Base-by-base conservation (phyloP, 1,140 invertebrate genomes). In the Drosophila pandora region DNA sequence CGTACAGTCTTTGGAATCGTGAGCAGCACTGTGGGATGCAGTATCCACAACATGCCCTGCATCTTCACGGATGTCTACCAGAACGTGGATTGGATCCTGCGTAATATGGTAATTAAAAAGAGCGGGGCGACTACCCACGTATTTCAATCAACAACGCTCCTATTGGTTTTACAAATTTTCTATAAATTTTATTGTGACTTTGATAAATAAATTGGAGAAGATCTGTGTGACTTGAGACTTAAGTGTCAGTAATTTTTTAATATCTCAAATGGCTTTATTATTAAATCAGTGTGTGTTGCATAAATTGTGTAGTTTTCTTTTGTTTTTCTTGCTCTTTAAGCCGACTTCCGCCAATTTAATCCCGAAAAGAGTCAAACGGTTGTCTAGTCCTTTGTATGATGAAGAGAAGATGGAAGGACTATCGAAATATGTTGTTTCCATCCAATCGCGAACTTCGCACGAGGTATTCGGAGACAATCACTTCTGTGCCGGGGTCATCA, bases 391-490 rank as follows among this genome's bases (percentile, higher is more conserved):
- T 1, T 9, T 8, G 0, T 61, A 23, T 8, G 43, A 47, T 3
- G 21, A 6, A 0, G 8, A 57, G 0, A 30, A 17, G 3, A n/a
- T 28, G 1, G 2, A 3, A 0, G 17, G 0, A 0, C n/a, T 56
- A 2, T 22, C 58, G 12, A 71, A 53, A 9, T 71, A 23, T 53
- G 45, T 84, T 12, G 76, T 84, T 0, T 83, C 80, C 3, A 37
- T 83, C 6, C 60, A 81, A 25, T 68, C 80, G 2, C 39, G 80
- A 10, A 30, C 22, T 3, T 55, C 56, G 2, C 7, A 17, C 1
- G 13, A 13, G 2, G 76, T 22, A 32, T 84, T 76, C 10, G 80
- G 80, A 1, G 80, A 84, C 5, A 83, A 79, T 64, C 80, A 83
- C 30, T 79, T 72, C 30, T 83, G 80, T 17, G 56, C 50, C 0